Evolutionary conservation across 2,797 vertebrate genomes (phyloP).

Genomic region (Eupleurogrammus muticus): DNA sequence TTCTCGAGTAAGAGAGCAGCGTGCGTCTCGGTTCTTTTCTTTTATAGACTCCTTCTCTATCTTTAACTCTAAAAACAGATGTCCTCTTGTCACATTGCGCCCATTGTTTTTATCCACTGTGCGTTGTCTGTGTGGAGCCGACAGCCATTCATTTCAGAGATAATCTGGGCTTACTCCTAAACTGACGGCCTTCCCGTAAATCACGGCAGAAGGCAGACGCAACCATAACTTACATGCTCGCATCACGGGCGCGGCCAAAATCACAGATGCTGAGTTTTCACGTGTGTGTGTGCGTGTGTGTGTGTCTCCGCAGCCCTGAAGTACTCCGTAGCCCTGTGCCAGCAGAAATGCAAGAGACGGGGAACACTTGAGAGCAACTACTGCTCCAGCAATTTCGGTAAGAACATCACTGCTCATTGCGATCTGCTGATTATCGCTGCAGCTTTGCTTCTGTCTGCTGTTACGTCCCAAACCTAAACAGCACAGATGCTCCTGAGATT

Average conservation of each 20-base stretch:
- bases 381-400: conserved; percentile 98
- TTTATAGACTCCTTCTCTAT: conserved; percentile 30
- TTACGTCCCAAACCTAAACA: not conserved
- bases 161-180: conserved; percentile 29
- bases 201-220: conserved; percentile 42
- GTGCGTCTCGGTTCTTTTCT: conserved; percentile 13
- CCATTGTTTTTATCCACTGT: conserved; percentile 20
- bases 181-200: conserved; percentile 27
- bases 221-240: conserved; percentile 30
- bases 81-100: conserved; percentile 34
- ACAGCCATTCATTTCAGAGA: conserved; percentile 20
- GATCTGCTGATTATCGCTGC: conserved; percentile 11
- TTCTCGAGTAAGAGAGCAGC: conserved; percentile 45
- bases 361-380: conserved; percentile 94
- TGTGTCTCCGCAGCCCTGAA: conserved; percentile 86
- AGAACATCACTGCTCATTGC: conserved; percentile 64
- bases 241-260: conserved; percentile 36
- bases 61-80: conserved; percentile 58
- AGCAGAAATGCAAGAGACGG: conserved; percentile 93
- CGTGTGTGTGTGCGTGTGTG: conserved; percentile 33
- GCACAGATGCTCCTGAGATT: conserved; percentile 7
- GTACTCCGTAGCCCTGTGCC: conserved; percentile 92
- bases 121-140: conserved; percentile 4
- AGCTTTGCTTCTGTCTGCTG: conserved; percentile 6
- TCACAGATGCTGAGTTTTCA: conserved; percentile 47